Conservation (phyloP, 1,140 invertebrate species). For the Diachasmimorpha longicaudata region DNA sequence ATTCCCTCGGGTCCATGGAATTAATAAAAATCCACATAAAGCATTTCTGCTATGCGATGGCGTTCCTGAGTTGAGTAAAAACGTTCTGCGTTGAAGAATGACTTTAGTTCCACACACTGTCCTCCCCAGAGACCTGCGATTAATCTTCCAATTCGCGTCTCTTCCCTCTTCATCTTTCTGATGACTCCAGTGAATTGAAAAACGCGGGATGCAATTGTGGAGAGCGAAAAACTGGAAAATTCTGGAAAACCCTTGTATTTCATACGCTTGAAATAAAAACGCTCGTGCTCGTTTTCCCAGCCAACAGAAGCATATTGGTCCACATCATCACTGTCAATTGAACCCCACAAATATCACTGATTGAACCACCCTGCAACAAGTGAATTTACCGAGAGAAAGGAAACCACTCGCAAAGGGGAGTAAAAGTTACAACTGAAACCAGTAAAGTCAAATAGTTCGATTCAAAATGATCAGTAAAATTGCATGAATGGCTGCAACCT, state of each 20-base stretch:
- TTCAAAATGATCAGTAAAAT: not conserved
- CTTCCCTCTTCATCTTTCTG: not conserved
- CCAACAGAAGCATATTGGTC: not conserved
- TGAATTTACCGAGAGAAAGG: not conserved
- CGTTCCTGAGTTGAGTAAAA: not conserved
- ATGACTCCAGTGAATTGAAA: not conserved
- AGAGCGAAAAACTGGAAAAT: too few relatives aligned
- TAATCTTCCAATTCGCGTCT: slow-evolving; percentile 10
- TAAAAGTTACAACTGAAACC: not conserved
- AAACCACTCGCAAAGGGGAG: not conserved
- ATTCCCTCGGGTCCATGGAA: not conserved
- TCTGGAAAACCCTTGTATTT: too few relatives aligned
- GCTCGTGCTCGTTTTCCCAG: not conserved
- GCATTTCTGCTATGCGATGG: not conserved
- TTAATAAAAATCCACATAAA: not conserved
- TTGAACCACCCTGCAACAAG: not conserved
- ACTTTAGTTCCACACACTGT: not conserved
- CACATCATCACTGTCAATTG: not conserved
- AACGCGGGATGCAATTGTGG: too few relatives aligned
- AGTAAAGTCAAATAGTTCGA: not conserved
- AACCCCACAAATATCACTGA: not conserved
- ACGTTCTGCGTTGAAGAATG: not conserved
- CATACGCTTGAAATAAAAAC: not conserved
- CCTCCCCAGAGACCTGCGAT: not conserved
- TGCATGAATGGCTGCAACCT: not conserved